Evolutionary conservation across 2,888 invertebrate genomes (phyloP).

Genomic region (Steinernema hermaphroditum): DNA sequence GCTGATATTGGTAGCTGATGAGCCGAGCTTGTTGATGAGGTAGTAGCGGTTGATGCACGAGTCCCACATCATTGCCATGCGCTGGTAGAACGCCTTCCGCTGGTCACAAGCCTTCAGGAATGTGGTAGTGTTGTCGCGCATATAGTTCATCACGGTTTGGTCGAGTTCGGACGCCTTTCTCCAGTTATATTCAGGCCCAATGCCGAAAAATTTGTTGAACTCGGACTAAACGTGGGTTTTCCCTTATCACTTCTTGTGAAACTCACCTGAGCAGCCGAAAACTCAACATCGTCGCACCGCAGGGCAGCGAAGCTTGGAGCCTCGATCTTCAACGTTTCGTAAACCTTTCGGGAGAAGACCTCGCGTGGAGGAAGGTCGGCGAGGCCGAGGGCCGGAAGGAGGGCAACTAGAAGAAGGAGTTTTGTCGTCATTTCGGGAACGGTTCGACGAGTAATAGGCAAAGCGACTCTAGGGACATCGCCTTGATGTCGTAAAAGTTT

Average conservation of each 20-base stretch:
- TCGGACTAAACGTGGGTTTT: background rate
- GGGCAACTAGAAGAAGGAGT: background rate
- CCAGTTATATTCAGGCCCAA: background rate
- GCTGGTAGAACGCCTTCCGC: background rate
- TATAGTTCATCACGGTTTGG: background rate
- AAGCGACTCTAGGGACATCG: background rate
- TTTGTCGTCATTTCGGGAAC: background rate
- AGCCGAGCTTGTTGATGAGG: background rate
- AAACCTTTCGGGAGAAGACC: background rate
- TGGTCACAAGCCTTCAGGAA: background rate
- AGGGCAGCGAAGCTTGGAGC: background rate
- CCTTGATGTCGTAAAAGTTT: slow-evolving; percentile 6
- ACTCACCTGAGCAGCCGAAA: background rate
- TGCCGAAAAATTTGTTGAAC: background rate
- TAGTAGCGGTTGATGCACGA: background rate
- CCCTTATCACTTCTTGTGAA: too few relatives aligned
- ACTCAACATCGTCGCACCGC: background rate
- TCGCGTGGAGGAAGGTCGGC: background rate
- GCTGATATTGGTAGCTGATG: background rate
- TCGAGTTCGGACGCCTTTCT: background rate
- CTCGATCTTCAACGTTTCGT: background rate
- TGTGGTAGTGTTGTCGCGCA: background rate
- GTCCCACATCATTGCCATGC: background rate
- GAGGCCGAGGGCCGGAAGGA: background rate
- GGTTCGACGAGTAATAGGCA: background rate